Percentiles rank a stretch among this genome's conserved stretches.
These are phyloP conservation scores for Leptodactylus fuscus DNA, from an alignment of 2,113 vertebrate genomes.

Conservation along the genomic window DNA sequence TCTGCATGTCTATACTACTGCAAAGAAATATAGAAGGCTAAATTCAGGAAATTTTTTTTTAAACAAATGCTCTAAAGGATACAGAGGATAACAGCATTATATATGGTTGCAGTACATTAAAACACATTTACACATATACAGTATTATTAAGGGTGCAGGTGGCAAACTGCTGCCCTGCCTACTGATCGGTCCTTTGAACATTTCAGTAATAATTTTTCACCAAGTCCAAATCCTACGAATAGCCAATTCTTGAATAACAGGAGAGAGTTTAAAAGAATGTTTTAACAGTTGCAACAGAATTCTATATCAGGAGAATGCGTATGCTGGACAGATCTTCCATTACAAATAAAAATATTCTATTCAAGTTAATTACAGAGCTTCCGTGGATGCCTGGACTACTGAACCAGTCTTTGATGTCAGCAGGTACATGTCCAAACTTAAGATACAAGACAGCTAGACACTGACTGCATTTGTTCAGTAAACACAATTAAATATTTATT, in stretches of 20 bases:
- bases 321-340: conserved; percentile 68
- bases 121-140: not conserved
- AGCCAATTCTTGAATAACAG: conserved; percentile 63
- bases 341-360: conserved; percentile 71
- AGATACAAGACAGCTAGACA: conserved; percentile 73
- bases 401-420: conserved; percentile 73
- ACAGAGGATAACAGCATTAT: too few species aligned
- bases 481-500: conserved; percentile 75
- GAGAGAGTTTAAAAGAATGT: conserved; percentile 78
- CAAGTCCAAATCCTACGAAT: conserved; percentile 67
- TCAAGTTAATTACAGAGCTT: conserved; percentile 71
- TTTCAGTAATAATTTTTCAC: conserved; percentile 69
- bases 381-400: conserved; percentile 73
- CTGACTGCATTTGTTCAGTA: conserved; percentile 73
- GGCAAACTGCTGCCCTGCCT: conserved; percentile 67
- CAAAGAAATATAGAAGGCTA: too few species aligned
- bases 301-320: conserved; percentile 69
- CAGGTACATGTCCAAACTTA: conserved; percentile 67
- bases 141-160: conserved; percentile 37
- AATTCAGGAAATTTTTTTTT: too few species aligned
- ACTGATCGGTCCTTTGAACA: conserved; percentile 73
- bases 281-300: conserved; percentile 76
- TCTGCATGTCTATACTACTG: too few species aligned
- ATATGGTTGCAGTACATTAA: too few species aligned
- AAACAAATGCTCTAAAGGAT: too few species aligned